phyloP scores from a whole-genome alignment of 2,888 invertebrate genomes.

The Trachelus iudaicus region DNA sequence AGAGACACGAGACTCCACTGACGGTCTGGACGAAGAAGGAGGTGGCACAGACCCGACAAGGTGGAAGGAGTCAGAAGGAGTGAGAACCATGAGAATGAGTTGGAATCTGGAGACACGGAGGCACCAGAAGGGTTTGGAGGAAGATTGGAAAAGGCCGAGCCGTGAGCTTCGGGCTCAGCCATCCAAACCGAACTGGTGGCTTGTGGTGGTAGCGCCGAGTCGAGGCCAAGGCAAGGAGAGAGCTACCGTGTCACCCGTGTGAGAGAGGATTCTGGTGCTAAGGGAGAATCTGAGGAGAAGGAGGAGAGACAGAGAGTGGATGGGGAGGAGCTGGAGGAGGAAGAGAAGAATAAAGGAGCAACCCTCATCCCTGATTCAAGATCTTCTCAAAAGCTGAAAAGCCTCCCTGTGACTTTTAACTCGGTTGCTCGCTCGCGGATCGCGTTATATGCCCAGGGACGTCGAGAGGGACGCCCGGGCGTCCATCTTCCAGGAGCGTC shows the following conservation, averaged over 20 bases:
- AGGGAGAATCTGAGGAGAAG: slow-evolving; percentile 8
- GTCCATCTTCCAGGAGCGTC: background rate
- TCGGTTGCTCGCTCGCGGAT: slow-evolving; percentile 5
- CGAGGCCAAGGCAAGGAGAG: background rate
- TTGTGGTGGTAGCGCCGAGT: background rate
- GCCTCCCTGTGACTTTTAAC: slow-evolving; percentile 5
- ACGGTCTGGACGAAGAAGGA: background rate
- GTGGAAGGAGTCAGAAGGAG: background rate
- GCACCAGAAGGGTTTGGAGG: background rate
- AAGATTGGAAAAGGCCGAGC: slow-evolving; percentile 19
- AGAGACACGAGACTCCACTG: background rate
- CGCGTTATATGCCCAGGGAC: background rate
- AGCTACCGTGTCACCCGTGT: background rate
- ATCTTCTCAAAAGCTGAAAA: slow-evolving; percentile 4
- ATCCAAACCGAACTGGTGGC: background rate
- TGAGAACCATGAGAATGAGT: background rate
- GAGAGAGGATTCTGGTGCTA: background rate
- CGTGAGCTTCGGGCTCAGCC: slow-evolving; percentile 6
- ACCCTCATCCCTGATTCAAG: background rate
- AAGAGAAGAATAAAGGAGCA: slow-evolving; percentile 7
- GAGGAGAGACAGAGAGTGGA: slow-evolving; percentile 9
- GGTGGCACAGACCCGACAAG: background rate
- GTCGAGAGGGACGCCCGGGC: background rate
- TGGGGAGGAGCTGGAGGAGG: slow-evolving; percentile 4
- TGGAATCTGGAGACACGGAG: background rate